Evolutionary conservation across 1,140 invertebrate species (phyloP).

Genomic region (Oryctes rhinoceros): DNA sequence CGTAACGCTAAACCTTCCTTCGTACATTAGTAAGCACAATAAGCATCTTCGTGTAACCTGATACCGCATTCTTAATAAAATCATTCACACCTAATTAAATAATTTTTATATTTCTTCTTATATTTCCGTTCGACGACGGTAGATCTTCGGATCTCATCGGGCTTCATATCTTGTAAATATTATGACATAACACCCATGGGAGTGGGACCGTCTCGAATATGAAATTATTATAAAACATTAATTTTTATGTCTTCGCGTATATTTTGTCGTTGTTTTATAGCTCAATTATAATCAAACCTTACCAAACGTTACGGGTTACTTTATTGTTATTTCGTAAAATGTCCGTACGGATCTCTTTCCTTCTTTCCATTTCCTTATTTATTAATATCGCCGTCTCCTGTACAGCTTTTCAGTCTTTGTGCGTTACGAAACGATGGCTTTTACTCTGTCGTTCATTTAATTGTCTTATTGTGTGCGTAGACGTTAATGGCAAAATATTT

Average conservation of each 20-base stretch:
- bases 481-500: constrained; percentile 32
- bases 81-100: constrained; percentile 34
- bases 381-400: constrained; percentile 1
- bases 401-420: constrained; percentile 17
- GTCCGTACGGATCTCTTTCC: not conserved
- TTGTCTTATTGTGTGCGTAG: constrained; percentile 31
- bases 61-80: constrained; percentile 15
- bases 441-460: constrained; percentile 27
- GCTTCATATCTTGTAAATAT: constrained; percentile 30
- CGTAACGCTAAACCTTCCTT: not conserved
- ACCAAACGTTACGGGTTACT: constrained; percentile 25
- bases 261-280: constrained; percentile 32
- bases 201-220: not conserved
- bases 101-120: constrained; percentile 26
- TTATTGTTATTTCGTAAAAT: constrained; percentile 29
- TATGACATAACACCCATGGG: not conserved
- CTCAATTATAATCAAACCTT: constrained; percentile 30
- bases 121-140: not conserved
- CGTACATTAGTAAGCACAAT: not conserved
- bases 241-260: constrained; percentile 16
- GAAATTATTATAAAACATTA: constrained; percentile 36
- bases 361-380: constrained; percentile 25
- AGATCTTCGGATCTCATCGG: not conserved
- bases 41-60: constrained; percentile 1
- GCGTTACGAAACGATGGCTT: constrained; percentile 17